Evolutionary conservation across 2,888 invertebrate species (phyloP).

Genomic region (Leptarthrus brevirostris): DNA sequence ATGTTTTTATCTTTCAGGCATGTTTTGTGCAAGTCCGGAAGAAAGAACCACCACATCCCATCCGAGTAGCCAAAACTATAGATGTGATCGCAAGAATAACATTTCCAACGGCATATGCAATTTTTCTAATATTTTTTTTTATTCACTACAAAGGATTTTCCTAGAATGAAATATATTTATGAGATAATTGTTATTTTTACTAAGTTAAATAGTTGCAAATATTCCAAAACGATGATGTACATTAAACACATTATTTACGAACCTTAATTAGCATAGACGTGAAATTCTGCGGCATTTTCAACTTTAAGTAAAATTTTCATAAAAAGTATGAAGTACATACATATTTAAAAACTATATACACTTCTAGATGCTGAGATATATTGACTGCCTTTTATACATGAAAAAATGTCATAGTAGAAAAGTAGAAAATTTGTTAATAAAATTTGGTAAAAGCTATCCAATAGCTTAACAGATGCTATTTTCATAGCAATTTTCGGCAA

Average conservation of each 20-base stretch:
- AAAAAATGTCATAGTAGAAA: conserved; percentile 22
- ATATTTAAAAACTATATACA: conserved; percentile 48
- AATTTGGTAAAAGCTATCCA: background rate
- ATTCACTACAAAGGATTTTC: conserved; percentile 89
- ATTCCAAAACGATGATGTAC: background rate
- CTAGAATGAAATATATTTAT: conserved; percentile 59
- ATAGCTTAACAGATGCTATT: too few species aligned
- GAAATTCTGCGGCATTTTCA: conserved; percentile 28
- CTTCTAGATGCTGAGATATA: conserved; percentile 52
- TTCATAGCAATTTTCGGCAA: too few species aligned
- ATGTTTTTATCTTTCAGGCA: conserved; percentile 71
- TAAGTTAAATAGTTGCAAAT: background rate
- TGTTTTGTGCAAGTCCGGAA: conserved; percentile 88
- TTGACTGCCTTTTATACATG: conserved; percentile 54
- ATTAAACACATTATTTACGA: conserved; percentile 27
- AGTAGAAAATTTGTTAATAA: conserved; percentile 26
- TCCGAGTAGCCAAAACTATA: conserved; percentile 92
- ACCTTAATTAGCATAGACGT: background rate
- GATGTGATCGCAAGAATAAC: conserved; percentile 94
- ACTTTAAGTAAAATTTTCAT: conserved; percentile 43
- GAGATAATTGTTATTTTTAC: background rate
- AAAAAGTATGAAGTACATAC: too few species aligned
- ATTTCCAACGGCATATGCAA: conserved; percentile 91
- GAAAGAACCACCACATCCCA: conserved; percentile 92
- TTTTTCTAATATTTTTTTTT: conserved; percentile 95